Evolutionary conservation across 2,113 vertebrate genomes (phyloP), one percentile per base, ranked within the genome.

Genomic region (Okapia johnstoni): DNA sequence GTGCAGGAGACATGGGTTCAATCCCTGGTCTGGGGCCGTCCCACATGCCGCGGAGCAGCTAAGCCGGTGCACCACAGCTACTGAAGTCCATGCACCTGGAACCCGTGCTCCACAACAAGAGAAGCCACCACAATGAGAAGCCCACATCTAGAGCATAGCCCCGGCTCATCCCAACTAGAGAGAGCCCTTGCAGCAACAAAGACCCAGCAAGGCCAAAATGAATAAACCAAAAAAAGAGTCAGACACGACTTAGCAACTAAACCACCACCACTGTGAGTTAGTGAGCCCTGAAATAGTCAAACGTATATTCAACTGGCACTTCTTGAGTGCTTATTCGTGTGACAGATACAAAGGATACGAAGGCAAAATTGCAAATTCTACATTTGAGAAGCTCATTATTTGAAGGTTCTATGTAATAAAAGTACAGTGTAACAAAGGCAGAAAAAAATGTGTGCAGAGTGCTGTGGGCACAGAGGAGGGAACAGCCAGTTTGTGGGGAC

Each of bases 281-380:
- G 25, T 70, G 48, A 96, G 52, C 58, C 89, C 85, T 93, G 46
- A 94, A 73, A 86, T 15, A 76, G 58, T 54, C 52, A 57, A 83
- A 61, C 14, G 6, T 55, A 43, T 85, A 43, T 76, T 92, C 85
- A 81, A 2, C 14, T n/a, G 52, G 60, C 66, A 73, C 19, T 30
- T 79, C 76, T 48, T 79, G 43, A 52, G 66, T 92, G 19, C 16
- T 81, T 88, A 58, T 88, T 73, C n/a, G 46, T 55, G 36, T 92
- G 2, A 36, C 63, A 80, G 66, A 88, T 80, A 60, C 33, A 46
- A 17, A 80, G 19, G 46, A 70, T 81, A 85, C 36, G 43, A 73
- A 92, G 79, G 60, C 77, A 73, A 96, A 92, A 89, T 60, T 14
- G 61, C 48, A 81, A 70, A 52, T 79, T 77, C 61, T 87, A 19